Conservation (phyloP, 23 tunicate species). For the Aplidium turbinatum region DNA sequence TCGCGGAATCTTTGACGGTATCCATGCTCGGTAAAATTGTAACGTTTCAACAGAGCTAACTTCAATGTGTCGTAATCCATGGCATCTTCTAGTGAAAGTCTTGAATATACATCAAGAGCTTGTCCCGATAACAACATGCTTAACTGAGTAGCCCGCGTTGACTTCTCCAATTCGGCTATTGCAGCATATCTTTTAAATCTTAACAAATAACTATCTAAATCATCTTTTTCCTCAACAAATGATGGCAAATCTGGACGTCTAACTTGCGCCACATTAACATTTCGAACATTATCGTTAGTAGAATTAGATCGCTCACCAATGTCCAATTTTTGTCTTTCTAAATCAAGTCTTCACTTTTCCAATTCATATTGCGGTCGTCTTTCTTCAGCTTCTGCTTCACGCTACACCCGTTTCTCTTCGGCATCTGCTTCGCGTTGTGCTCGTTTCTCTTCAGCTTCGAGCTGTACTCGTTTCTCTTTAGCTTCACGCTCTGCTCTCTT, state of each 20-base stretch:
- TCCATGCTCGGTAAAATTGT: constrained; percentile 30
- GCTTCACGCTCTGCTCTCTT: too few species aligned
- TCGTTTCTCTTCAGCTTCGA: too few species aligned
- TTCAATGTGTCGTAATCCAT: constrained; percentile 29
- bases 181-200: constrained; percentile 36
- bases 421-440: too few species aligned
- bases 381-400: constrained; percentile 7
- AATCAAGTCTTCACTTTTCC: constrained; percentile 6
- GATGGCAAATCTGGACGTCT: constrained; percentile 29
- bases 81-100: constrained; percentile 28
- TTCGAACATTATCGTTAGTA: not conserved
- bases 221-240: constrained; percentile 44
- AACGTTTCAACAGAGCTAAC: constrained; percentile 10
- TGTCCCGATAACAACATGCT: constrained; percentile 32
- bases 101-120: constrained; percentile 40
- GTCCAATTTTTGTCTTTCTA: not conserved
- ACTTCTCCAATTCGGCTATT: constrained; percentile 20
- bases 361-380: constrained; percentile 12
- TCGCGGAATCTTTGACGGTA: constrained; percentile 23
- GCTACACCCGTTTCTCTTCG: too few species aligned
- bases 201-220: constrained; percentile 39
- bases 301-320: not conserved
- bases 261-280: not conserved
- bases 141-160: constrained; percentile 32
- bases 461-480: too few species aligned